Evolutionary conservation across 1,140 invertebrate genomes (phyloP).

Genomic region (Mizuhopecten yessoensis): DNA sequence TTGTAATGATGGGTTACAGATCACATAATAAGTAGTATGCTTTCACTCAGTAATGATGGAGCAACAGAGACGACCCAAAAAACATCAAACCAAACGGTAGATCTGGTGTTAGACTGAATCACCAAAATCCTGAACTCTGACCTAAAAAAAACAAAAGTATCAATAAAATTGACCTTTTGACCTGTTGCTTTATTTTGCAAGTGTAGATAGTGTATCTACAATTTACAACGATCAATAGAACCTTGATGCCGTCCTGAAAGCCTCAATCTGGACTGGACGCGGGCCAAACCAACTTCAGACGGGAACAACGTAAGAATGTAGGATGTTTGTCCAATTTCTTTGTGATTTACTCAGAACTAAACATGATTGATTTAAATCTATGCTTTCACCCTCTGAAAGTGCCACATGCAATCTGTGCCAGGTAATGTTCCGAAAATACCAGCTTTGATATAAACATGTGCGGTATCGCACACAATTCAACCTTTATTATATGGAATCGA

Average conservation of each 20-base stretch:
- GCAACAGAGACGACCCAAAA: no score
- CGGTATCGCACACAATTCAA: neutral
- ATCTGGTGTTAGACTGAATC: no score
- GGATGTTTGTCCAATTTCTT: slow-evolving; percentile 34
- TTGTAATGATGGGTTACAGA: no score
- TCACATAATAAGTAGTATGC: no score
- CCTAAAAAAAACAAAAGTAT: slow-evolving; percentile 25
- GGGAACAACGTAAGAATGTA: slow-evolving; percentile 17
- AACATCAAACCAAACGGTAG: no score
- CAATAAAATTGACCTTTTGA: neutral
- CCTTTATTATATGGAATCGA: neutral
- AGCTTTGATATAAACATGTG: neutral
- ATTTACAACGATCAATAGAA: neutral
- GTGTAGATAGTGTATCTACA: neutral
- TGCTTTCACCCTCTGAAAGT: neutral
- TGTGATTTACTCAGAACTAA: neutral
- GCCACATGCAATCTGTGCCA: neutral
- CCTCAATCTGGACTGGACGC: neutral
- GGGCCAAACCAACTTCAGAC: neutral
- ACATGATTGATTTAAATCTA: neutral
- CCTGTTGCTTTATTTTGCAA: neutral
- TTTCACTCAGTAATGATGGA: no score
- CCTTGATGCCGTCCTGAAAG: neutral
- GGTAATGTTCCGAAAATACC: neutral
- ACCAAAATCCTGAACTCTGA: neutral